Evolutionary conservation across 2,113 vertebrate genomes (phyloP), one percentile per base, ranked within the genome.

Genomic region (Calonectris borealis): DNA sequence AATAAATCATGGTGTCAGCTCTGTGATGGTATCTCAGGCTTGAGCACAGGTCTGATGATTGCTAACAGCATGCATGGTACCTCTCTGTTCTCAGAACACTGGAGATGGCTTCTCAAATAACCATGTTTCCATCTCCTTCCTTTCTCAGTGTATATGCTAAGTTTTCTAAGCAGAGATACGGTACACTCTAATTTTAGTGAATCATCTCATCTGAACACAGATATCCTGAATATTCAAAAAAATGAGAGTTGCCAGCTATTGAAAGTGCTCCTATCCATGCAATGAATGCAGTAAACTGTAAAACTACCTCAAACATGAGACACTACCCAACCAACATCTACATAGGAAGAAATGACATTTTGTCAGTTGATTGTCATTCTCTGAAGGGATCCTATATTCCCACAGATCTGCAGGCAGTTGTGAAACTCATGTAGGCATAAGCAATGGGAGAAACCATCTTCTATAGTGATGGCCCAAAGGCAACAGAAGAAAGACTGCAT

Each of bases 1-100:
- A 88, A 92, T 80, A 78, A 94, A 81, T 81, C 12, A 31, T 8
- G 8, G 36, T 76, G 29, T 49, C 64, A 71, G 12, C 31, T 70
- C 62, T 54, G 24, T 51, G 51, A 19, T 55, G 42, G 12, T 11
- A 2, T 62, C 54, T 71, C 11, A 69, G 72, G 40, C 42, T 77
- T 58, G 25, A 80, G 54, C 44, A 70, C 38, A 44, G 42, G 62
- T 66, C 46, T 0, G 0, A 2, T 0, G 0, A 2, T 24, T 88
- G 58, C 38, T 70, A 58, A 36, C 62, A 80, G 58, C 21, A 3
- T 21, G 25, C 1, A 1, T 61, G 32, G 18, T 75, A 51, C 34
- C 4, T 5, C 42, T 86, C 51, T 83, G 42, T 66, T 80, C 77
- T 90, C 51, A 55, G 49, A 64, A 46, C 0, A 3, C 55, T 38